These are phyloP conservation scores for Papilio demoleus DNA, from an alignment of 2,888 invertebrate genomes.

Conservation along the genomic window DNA sequence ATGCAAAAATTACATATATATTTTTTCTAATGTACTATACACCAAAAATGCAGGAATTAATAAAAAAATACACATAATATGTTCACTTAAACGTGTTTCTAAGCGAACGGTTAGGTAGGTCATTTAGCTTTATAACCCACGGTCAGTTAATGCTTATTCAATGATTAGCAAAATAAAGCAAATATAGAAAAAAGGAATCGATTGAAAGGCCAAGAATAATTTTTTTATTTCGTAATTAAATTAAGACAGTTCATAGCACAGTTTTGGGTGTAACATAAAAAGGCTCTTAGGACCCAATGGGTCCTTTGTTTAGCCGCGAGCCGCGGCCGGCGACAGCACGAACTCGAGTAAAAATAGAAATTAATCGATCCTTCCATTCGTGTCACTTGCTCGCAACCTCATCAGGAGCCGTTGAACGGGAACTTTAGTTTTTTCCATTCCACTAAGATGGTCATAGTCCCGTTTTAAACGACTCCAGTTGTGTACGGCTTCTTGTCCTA, in stretches of 20 bases:
- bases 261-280: conserved; percentile 55
- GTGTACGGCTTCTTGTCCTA: conserved; percentile 11
- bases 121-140: conserved; percentile 6
- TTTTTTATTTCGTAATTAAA: conserved; percentile 40
- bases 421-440: conserved; percentile 46
- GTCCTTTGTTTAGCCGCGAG: conserved; percentile 60
- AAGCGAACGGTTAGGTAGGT: conserved; percentile 12
- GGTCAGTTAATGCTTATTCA: conserved; percentile 16
- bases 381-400: conserved; percentile 72
- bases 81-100: background rate
- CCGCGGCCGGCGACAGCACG: conserved; percentile 48
- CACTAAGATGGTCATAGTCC: conserved; percentile 39
- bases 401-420: conserved; percentile 53
- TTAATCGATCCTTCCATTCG: conserved; percentile 80
- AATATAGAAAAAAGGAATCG: background rate
- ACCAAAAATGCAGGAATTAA: background rate
- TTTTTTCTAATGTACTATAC: too few relatives aligned
- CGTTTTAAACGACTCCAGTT: conserved; percentile 30
- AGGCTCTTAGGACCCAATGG: conserved; percentile 56
- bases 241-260: conserved; percentile 47
- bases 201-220: background rate
- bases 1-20: too few relatives aligned
- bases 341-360: conserved; percentile 78
- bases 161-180: background rate
- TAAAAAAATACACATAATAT: background rate